A percentile compares a stretch with the other conserved stretches of the same genome.
Evolutionary conservation across 2,797 vertebrate species (phyloP).

Genomic region (Lacerta viridis): DNA sequence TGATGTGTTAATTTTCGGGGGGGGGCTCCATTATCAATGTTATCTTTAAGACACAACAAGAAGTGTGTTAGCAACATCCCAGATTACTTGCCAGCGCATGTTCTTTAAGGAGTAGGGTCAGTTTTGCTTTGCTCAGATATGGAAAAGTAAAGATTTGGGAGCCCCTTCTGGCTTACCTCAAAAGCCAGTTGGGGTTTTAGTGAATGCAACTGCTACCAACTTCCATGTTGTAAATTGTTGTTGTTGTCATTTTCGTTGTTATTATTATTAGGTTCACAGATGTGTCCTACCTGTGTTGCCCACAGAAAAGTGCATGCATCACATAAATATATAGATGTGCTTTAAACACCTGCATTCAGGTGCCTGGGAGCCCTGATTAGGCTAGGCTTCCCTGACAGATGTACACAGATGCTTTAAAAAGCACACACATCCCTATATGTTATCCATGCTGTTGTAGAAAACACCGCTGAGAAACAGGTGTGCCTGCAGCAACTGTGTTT

Average conservation of each 20-base stretch:
- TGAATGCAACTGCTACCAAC: no score
- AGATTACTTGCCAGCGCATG: not conserved
- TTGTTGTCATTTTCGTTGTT: no score
- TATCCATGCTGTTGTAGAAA: not conserved
- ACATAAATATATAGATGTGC: not conserved
- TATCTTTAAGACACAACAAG: not conserved
- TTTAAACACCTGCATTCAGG: not conserved
- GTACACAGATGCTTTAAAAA: not conserved
- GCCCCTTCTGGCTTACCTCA: no score
- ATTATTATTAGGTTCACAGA: no score
- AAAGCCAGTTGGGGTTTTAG: no score
- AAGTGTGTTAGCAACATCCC: not conserved
- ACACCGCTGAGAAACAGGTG: not conserved
- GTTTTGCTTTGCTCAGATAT: not conserved
- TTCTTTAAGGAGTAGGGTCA: not conserved
- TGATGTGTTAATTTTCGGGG: not conserved
- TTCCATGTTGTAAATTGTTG: no score
- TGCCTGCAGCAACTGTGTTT: no score
- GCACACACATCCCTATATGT: not conserved
- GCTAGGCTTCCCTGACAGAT: no score
- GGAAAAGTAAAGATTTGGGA: no score
- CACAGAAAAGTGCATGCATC: not conserved
- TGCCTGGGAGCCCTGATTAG: not conserved
- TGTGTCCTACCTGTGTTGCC: not conserved
- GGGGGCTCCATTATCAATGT: not conserved